phyloP scores from a whole-genome alignment of 2,797 vertebrate genomes.

The Leucoraja ocellata region DNA sequence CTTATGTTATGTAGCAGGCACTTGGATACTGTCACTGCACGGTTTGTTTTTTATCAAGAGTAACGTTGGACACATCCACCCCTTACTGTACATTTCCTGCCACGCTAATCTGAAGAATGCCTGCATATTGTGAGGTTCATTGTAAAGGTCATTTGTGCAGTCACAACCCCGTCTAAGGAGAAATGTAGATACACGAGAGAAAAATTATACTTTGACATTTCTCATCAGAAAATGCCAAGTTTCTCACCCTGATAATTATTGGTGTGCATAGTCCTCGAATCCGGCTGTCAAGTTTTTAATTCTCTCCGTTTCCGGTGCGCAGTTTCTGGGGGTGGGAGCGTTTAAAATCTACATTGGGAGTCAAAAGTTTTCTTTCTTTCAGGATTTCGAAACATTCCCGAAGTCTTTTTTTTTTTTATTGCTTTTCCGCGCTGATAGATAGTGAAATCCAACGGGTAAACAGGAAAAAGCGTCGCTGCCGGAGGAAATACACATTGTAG shows the following conservation, averaged over 20 bases:
- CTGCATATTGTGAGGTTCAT: neutral
- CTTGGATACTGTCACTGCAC: neutral
- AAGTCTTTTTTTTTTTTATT: constrained; percentile 42
- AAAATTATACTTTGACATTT: constrained; percentile 38
- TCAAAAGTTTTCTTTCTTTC: constrained; percentile 42
- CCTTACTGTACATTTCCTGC: constrained; percentile 30
- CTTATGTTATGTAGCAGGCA: neutral
- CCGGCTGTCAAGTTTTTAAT: constrained; percentile 36
- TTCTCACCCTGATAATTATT: constrained; percentile 36
- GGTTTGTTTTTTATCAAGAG: neutral
- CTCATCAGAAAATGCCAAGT: constrained; percentile 35
- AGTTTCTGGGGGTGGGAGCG: neutral
- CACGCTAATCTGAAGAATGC: neutral
- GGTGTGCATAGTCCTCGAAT: constrained; percentile 31
- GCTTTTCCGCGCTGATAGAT: constrained; percentile 43
- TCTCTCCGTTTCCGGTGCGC: constrained; percentile 11
- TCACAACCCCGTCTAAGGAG: constrained; percentile 8
- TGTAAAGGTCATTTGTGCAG: constrained; percentile 14
- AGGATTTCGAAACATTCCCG: constrained; percentile 19
- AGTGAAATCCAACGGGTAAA: constrained; percentile 76
- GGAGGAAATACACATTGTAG: constrained; percentile 55
- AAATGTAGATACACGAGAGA: constrained; percentile 29
- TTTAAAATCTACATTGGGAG: constrained; percentile 27
- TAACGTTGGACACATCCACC: neutral
- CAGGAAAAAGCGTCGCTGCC: constrained; percentile 71